Evolutionary conservation across 2,888 invertebrate genomes (phyloP), one percentile per base, ranked within the genome.

Genomic region (Macrophya annulata): DNA sequence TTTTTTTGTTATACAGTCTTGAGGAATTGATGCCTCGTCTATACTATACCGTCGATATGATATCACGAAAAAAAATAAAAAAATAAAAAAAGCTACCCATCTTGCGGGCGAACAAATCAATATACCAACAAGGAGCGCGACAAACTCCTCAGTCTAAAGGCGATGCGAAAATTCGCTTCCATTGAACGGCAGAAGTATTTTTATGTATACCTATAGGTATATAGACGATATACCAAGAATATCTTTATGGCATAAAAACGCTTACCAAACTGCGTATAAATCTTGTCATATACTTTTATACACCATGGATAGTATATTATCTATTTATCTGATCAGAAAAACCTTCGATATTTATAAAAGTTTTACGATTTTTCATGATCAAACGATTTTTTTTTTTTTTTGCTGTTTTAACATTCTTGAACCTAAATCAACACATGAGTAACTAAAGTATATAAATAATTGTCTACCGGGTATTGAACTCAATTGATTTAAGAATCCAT

Each of bases 151-250:
- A 37, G 68, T 68, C 68, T 15, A 37, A 68, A 12, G 68, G 68
- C 68, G 68, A 68, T 37, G 37, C 68, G 37, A 68, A 68, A 68
- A 68, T 68, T 68, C 17, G 68, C 68, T 15, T 68, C 68, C 17
- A 68, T 68, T 37, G 68, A 68, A 68, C 68, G 68, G 31, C 68
- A 37, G 37, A 17, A 68, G 68, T 68, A 68, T 15, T 37, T 68
- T 25, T 68, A 68, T 12, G 4, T 65, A 10, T 65, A 25, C 55
- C 48, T 4, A 10, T 9, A n/a, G n/a, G n/a, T 9, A 55, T 15
- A n/a, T 55, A 55, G 4, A 55, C 31, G 31, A 31, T 31, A 31
- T 31, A 31, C 31, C 1, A 31, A 31, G 31, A 31, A 31, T 31
- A 31, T 31, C 31, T 31, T 31, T 31, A 31, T 31, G 31, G 31